Percentiles rank a stretch among this genome's conserved stretches.
Conservation (phyloP, 2,888 invertebrate species). For the Sericinus montela region DNA sequence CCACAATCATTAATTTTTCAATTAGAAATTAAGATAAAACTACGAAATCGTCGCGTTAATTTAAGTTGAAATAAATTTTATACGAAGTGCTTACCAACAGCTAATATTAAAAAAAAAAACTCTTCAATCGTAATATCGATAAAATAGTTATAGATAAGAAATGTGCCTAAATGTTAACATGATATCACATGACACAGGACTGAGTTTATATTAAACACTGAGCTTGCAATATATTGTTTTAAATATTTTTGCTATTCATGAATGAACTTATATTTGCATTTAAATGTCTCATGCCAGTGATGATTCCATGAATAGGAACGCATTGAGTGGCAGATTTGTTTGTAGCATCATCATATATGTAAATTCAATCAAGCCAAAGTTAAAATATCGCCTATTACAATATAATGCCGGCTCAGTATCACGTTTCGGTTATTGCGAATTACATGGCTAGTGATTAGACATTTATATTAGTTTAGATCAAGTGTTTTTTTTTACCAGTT, state of each 20-base stretch:
- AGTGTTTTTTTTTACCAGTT: constrained; percentile 44
- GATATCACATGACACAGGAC: constrained; percentile 28
- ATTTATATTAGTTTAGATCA: constrained; percentile 63
- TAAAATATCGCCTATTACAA: constrained; percentile 22
- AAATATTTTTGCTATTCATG: constrained; percentile 10
- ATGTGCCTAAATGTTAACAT: constrained; percentile 17
- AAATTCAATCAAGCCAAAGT: constrained; percentile 8
- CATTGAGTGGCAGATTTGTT: background rate
- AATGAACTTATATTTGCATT: constrained; percentile 26
- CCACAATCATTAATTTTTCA: too few relatives aligned
- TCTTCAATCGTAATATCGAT: background rate
- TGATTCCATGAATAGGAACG: background rate
- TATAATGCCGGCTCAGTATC: constrained; percentile 28
- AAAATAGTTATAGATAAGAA: constrained; percentile 15
- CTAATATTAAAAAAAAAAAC: constrained; percentile 1
- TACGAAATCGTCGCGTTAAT: too few relatives aligned
- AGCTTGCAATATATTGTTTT: constrained; percentile 28
- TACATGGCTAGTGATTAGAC: constrained; percentile 78
- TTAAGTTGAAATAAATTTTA: background rate
- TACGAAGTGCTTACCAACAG: background rate
- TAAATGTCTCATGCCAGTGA: background rate
- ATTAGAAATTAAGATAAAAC: too few relatives aligned
- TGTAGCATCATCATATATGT: too few relatives aligned
- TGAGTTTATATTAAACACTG: constrained; percentile 32
- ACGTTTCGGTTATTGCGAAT: constrained; percentile 58